Percentiles rank a stretch among this genome's conserved stretches.
phyloP scores from a whole-genome alignment of 53 echinoderm and acorn worm genomes.

The Paracentrotus lividus region DNA sequence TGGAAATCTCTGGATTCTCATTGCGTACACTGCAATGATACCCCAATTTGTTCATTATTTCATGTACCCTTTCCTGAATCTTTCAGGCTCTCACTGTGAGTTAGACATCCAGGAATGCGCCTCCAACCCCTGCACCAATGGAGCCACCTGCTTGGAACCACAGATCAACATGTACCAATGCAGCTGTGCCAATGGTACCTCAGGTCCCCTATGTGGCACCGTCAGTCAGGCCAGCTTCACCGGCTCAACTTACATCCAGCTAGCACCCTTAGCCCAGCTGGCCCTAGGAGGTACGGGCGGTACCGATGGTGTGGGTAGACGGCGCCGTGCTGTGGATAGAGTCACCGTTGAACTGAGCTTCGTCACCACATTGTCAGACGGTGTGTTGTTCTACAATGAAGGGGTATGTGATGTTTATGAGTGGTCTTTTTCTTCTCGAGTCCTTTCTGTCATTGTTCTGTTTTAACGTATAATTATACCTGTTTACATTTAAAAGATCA shows the following conservation, averaged over 20 bases:
- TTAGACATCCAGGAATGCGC: constrained; percentile 79
- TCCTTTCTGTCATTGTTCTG: no score
- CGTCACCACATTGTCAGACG: constrained; percentile 85
- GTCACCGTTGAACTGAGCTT: constrained; percentile 82
- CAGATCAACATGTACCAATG: constrained; percentile 65
- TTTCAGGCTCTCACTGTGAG: constrained; percentile 78
- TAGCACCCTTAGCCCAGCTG: constrained; percentile 81
- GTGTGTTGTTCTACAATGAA: constrained; percentile 88
- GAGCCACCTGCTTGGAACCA: constrained; percentile 79
- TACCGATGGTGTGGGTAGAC: constrained; percentile 65
- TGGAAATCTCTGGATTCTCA: no score
- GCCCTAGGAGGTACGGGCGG: constrained; percentile 42
- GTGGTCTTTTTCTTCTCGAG: not conserved
- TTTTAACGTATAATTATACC: no score
- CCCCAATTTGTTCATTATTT: not conserved
- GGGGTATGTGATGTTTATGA: constrained; percentile 81
- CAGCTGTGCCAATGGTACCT: constrained; percentile 78
- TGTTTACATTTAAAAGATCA: no score
- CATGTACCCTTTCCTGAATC: not conserved
- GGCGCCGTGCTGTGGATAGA: constrained; percentile 75
- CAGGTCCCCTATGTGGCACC: constrained; percentile 82
- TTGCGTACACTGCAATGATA: not conserved
- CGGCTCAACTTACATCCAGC: constrained; percentile 77
- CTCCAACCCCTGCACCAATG: constrained; percentile 80
- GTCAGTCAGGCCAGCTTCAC: constrained; percentile 88